Evolutionary conservation across 2,888 invertebrate species (phyloP), one percentile per base, ranked within the genome.

Genomic region (Cyclophora albipunctata): DNA sequence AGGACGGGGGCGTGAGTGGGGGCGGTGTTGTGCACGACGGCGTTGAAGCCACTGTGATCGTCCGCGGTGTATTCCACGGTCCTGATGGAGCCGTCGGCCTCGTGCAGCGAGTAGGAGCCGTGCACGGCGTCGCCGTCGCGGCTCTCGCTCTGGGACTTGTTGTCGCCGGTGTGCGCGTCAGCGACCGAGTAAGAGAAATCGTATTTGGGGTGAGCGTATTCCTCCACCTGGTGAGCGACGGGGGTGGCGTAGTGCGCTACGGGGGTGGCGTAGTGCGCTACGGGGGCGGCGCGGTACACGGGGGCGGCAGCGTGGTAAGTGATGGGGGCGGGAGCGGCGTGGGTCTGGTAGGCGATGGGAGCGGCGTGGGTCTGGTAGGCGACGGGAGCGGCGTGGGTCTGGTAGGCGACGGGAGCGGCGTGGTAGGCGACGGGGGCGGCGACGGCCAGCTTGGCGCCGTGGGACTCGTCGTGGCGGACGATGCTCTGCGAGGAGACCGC

Each of bases 51-150:
- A 2, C 5, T 79, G 78, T 90, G 89, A 67, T 87, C 88, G 56
- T 90, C 89, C 51, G 89, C 89, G 65, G 89, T 71, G 81, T 90
- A 90, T 64, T 90, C 76, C 53, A 90, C 90, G 50, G 67, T 89
- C 57, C 90, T 83, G 54, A 87, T 76, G 64, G 90, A 90, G 64
- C 90, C 90, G 64, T 90, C 90, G 52, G 90, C 85, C 70, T 85
- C 83, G 47, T 77, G 48, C 49, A 85, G 73, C 7, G 81, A 75
- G 78, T 85, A 84, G 63, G 75, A 72, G 54, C 92, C 92, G 67
- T 90, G 89, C 58, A 92, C 92, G 47, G 85, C 90, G 67, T 92
- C 90, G 3, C 92, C 92, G 75, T 90, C 90, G 64, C 89, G 85
- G 71, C 84, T 80, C 76, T 91, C 91, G 47, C 85, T 80, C 72